Percentiles rank a stretch among this genome's conserved stretches.
These are phyloP conservation scores for Crocodylus rhombifer DNA, from an alignment of 2,797 vertebrate species.

Conservation along the genomic window DNA sequence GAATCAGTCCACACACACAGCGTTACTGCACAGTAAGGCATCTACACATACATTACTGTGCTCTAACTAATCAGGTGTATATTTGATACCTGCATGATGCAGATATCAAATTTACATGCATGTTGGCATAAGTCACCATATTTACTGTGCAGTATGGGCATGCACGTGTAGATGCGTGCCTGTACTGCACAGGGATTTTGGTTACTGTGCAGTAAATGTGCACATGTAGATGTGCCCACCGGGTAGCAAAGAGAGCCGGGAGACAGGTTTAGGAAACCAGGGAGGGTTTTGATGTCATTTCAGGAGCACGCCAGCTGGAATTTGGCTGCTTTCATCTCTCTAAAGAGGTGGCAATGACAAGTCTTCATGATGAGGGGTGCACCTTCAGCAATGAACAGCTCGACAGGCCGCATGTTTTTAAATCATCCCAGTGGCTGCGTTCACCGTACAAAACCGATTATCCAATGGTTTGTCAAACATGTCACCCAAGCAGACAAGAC, in stretches of 20 bases:
- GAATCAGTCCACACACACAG: too few relatives aligned
- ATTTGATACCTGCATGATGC: too few relatives aligned
- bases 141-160: too few relatives aligned
- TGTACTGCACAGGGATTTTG: too few relatives aligned
- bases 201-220: too few relatives aligned
- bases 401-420: neutral
- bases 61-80: too few relatives aligned
- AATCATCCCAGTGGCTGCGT: rapidly evolving
- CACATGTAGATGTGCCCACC: neutral
- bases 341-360: rapidly evolving
- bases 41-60: too few relatives aligned
- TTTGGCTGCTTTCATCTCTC: rapidly evolving
- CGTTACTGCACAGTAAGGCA: too few relatives aligned
- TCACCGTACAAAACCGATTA: rapidly evolving
- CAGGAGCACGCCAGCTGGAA: rapidly evolving
- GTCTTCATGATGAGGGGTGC: rapidly evolving
- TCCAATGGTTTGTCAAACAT: rapidly evolving
- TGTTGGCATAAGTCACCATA: too few relatives aligned
- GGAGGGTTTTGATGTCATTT: neutral
- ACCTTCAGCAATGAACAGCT: rapidly evolving
- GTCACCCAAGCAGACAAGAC: rapidly evolving
- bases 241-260: neutral
- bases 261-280: neutral
- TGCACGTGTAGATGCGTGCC: too few relatives aligned
- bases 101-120: too few relatives aligned